These are phyloP conservation scores for Scyliorhinus canicula DNA, from an alignment of 2,797 vertebrate species.

Conservation along the genomic window DNA sequence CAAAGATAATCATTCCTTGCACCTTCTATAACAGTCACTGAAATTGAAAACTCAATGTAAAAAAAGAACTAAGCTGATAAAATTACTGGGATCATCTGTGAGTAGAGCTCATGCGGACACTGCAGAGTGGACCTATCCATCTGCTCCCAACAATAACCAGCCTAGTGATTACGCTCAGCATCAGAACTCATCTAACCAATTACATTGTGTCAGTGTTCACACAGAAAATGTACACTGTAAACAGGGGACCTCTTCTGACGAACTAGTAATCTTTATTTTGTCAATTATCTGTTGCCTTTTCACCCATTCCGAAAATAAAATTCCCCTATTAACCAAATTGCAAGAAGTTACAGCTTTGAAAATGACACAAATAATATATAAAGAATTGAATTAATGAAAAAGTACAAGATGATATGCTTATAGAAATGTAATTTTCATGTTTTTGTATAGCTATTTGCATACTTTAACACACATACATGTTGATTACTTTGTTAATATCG, in stretches of 20 bases:
- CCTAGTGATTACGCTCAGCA: slow-evolving; percentile 78
- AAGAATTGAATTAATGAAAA: background rate
- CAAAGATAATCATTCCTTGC: slow-evolving; percentile 49
- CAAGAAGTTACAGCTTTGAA: background rate
- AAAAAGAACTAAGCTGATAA: slow-evolving; percentile 48
- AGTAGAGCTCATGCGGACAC: slow-evolving; percentile 58
- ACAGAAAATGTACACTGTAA: slow-evolving; percentile 54
- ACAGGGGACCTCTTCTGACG: slow-evolving; percentile 63
- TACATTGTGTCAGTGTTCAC: slow-evolving; percentile 61
- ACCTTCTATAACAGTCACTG: slow-evolving; percentile 46
- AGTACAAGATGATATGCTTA: background rate
- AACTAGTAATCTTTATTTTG: slow-evolving; percentile 48
- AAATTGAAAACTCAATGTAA: slow-evolving; percentile 42
- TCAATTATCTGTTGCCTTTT: slow-evolving; percentile 41
- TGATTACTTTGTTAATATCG: background rate
- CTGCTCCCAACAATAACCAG: slow-evolving; percentile 79
- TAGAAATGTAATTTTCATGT: background rate
- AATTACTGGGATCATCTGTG: slow-evolving; percentile 54
- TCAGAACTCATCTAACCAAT: slow-evolving; percentile 67
- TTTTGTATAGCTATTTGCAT: background rate
- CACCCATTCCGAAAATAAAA: background rate
- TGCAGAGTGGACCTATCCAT: slow-evolving; percentile 72
- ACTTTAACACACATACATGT: background rate
- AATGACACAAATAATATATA: background rate
- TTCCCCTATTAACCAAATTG: background rate